Conservation (phyloP, 2,888 invertebrate species). For the Chymomyza amoena region DNA sequence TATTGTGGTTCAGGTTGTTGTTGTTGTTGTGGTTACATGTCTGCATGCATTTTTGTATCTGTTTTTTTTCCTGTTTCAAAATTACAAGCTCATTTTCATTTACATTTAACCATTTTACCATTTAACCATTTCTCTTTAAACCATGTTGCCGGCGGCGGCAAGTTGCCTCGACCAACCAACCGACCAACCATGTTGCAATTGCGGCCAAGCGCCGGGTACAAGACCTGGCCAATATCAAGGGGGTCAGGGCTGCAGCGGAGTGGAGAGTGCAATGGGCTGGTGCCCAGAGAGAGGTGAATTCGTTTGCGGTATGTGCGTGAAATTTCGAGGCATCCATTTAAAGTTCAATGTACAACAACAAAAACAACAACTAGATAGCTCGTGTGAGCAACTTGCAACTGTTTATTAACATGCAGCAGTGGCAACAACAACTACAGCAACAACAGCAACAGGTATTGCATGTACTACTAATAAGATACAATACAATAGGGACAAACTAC, state of each 20-base stretch:
- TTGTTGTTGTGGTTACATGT: conserved; percentile 39
- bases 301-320: neutral
- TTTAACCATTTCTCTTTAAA: conserved; percentile 44
- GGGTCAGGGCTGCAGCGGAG: neutral
- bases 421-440: neutral
- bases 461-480: neutral
- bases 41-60: conserved; percentile 17
- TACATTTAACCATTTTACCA: conserved; percentile 50
- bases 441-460: neutral
- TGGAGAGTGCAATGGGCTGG: neutral
- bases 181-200: neutral
- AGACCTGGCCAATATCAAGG: neutral
- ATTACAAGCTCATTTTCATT: conserved; percentile 59
- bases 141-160: neutral
- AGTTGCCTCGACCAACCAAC: neutral
- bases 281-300: neutral
- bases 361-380: neutral
- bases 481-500: neutral
- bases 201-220: neutral
- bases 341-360: neutral
- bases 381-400: neutral
- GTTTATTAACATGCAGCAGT: neutral
- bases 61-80: conserved; percentile 55
- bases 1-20: neutral
- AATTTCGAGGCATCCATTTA: neutral